Percentiles rank a stretch among this genome's conserved stretches.
These are phyloP conservation scores for Aspidoscelis tigris DNA, from an alignment of 2,113 vertebrate species.

Conservation along the genomic window DNA sequence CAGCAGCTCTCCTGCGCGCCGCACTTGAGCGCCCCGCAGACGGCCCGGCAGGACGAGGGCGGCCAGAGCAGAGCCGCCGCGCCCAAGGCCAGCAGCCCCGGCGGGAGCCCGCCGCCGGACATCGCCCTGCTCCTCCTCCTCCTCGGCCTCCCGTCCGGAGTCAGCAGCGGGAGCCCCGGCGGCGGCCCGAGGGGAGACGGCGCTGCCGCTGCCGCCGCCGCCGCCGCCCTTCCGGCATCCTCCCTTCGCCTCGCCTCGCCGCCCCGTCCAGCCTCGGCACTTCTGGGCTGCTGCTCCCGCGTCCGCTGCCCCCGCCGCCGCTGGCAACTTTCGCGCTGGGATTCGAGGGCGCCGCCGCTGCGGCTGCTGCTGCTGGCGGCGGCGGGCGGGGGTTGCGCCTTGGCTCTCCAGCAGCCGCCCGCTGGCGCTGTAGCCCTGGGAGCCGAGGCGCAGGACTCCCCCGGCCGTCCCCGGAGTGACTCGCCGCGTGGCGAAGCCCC, in stretches of 20 bases:
- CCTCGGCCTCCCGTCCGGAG: not conserved
- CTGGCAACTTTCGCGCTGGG: no score
- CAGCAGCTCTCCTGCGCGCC: conserved; percentile 85
- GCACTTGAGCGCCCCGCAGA: conserved; percentile 84
- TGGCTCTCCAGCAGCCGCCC: no score
- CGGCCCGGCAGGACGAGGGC: conserved; percentile 52
- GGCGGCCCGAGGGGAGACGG: not conserved
- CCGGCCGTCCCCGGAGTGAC: no score
- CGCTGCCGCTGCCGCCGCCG: not conserved
- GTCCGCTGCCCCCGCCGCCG: no score
- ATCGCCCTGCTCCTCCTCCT: not conserved
- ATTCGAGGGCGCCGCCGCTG: no score
- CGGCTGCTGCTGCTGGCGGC: not conserved
- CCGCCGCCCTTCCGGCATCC: not conserved
- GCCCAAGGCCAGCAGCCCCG: conserved; percentile 52
- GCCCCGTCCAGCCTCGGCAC: not conserved
- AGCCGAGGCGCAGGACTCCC: not conserved
- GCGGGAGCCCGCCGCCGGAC: not conserved
- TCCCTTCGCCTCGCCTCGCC: not conserved
- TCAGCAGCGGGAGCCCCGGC: not conserved
- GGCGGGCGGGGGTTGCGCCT: not conserved
- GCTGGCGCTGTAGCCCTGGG: no score
- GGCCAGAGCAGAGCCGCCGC: conserved; percentile 50
- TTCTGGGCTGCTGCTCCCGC: not conserved
- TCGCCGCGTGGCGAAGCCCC: no score